Base-by-base conservation (phyloP, 2,888 invertebrate species). In the Galerucella calmariensis region DNA sequence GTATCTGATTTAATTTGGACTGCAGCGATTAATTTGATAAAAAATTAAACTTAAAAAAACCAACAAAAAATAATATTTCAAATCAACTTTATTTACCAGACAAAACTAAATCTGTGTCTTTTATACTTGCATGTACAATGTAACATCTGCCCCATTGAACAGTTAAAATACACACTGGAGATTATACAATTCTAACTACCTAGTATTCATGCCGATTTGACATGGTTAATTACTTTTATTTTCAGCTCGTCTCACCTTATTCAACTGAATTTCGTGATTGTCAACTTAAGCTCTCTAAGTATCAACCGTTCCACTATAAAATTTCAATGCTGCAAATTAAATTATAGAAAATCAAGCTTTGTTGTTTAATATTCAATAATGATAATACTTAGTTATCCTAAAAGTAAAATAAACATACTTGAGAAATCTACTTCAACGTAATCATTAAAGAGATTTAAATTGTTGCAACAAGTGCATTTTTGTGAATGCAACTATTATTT, bases 201-300 rank as follows among this genome's bases (percentile, higher is more conserved):
- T 20, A 66, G 69, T 66, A 69, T 74, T 74, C 73, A 66, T 56
- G 27, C n/a, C 53, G 46, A 74, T 74, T 74, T 70, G 20, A 67
- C 65, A 70, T 65, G 74, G 74, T 74, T 74, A 74, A 74, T 74
- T 69, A 70, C 70, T 74, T 69, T 67, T 67, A 56, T 70, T 67
- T 74, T 74, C 67, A 51, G 20, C 44, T 46, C 35, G 61, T 35
- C 61, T 61, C 61, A 61, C 61, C 14, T 6, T 16, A 56, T 56
- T 56, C 53, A 53, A 53, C 53, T 53, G 53, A 53, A 53, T 53
- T 56, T 56, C 10, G 56, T 56, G 56, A 56, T 16, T 56, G 56
- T 56, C 20, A 56, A 56, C 53, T 53, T 53, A 6, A 53, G 9
- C 56, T 56, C 56, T 56, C 16, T 20, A 56, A 56, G 56, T 56